phyloP scores from a whole-genome alignment of 2,113 vertebrate species.

The Vulpes lagopus region DNA sequence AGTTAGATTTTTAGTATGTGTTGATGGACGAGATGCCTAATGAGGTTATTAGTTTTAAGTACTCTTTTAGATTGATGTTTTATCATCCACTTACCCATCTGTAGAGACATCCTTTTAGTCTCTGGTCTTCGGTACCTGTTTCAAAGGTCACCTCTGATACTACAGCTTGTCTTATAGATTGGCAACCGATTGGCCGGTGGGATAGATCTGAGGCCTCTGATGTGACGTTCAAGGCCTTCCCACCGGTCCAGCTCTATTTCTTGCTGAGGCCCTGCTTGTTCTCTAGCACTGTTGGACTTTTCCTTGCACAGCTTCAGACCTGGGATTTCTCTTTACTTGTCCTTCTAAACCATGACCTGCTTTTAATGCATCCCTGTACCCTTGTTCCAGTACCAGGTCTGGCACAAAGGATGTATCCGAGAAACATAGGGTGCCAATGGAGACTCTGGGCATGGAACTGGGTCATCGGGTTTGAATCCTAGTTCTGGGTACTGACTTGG shows the following conservation, averaged over 20 bases:
- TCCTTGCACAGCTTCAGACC: not conserved
- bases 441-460: not conserved
- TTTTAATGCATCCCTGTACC: not conserved
- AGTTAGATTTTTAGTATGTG: not conserved
- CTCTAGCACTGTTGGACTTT: not conserved
- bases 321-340: conserved; percentile 27
- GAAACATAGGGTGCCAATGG: not conserved
- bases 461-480: not conserved
- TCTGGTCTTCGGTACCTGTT: not conserved
- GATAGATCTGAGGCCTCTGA: not conserved
- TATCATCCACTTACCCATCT: not conserved
- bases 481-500: not conserved
- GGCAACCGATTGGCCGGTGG: not conserved
- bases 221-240: not conserved
- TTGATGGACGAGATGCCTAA: not conserved
- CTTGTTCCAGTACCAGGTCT: not conserved
- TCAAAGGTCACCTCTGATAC: not conserved
- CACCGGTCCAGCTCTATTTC: not conserved
- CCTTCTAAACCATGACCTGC: not conserved
- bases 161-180: not conserved
- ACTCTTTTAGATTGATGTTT: conserved; percentile 1
- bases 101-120: not conserved
- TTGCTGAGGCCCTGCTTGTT: not conserved
- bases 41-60: not conserved
- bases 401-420: not conserved